Conservation (phyloP, 2,113 vertebrate species). For the Porphyrio hochstetteri region DNA sequence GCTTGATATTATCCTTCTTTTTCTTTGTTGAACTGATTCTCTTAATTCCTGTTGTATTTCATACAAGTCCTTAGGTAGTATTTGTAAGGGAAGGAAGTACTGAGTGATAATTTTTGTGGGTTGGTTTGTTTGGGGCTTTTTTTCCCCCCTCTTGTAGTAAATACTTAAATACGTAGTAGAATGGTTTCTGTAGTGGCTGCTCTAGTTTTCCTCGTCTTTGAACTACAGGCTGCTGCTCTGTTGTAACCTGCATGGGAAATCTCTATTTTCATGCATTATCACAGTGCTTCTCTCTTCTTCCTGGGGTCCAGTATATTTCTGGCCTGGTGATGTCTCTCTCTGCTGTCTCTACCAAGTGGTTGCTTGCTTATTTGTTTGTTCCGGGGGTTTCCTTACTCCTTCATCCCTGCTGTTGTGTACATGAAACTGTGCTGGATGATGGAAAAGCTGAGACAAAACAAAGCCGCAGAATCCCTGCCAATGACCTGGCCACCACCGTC, state of each 20-base stretch:
- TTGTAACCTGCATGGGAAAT: constrained; percentile 11
- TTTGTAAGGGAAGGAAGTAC: neutral
- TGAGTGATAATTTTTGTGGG: neutral
- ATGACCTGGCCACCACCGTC: neutral
- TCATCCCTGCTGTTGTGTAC: neutral
- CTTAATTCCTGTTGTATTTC: neutral
- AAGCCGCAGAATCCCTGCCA: neutral
- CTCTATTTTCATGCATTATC: constrained; percentile 3
- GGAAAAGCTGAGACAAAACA: constrained; percentile 3
- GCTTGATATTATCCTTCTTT: neutral
- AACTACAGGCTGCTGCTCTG: neutral
- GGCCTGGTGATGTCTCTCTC: constrained; percentile 48
- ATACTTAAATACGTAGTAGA: neutral
- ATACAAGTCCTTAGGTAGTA: neutral
- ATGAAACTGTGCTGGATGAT: neutral
- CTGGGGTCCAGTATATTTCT: neutral
- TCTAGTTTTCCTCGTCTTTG: neutral
- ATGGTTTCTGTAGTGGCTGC: neutral
- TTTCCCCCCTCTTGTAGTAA: neutral
- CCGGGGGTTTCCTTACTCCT: neutral
- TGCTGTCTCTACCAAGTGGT: constrained; percentile 7
- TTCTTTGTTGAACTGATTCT: neutral
- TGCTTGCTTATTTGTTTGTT: constrained; percentile 16
- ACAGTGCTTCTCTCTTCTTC: neutral
- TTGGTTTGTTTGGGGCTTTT: neutral